Evolutionary conservation across 2,797 vertebrate genomes (phyloP).

Genomic region (Danio kyathit): DNA sequence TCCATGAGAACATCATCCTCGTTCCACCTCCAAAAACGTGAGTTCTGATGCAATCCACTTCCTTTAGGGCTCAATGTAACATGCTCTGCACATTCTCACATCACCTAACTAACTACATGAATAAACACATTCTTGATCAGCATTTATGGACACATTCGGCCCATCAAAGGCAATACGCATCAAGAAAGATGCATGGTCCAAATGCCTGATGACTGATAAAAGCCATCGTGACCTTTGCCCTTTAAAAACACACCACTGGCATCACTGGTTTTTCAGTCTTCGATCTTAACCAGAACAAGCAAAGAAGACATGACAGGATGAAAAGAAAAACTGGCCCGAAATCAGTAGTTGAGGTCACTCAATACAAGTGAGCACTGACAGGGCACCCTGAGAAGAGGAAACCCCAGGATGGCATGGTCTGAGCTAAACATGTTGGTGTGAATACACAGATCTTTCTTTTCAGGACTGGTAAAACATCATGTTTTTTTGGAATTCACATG

Average conservation of each 20-base stretch:
- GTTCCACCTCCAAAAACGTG: conserved; percentile 64
- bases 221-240: conserved; percentile 10
- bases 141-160: conserved; percentile 37
- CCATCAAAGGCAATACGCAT: conserved; percentile 39
- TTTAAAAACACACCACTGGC: conserved; percentile 3
- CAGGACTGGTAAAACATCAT: conserved; percentile 41
- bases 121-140: conserved; percentile 48
- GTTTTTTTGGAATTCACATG: conserved; percentile 37
- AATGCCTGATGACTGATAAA: conserved; percentile 21
- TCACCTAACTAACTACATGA: conserved; percentile 27
- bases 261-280: neutral
- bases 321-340: conserved; percentile 48
- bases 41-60: conserved; percentile 45
- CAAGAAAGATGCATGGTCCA: conserved; percentile 9
- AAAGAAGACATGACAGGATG: conserved; percentile 27
- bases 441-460: conserved; percentile 45
- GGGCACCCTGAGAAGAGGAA: conserved; percentile 80
- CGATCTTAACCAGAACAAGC: conserved; percentile 24
- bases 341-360: conserved; percentile 49
- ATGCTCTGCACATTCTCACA: conserved; percentile 43
- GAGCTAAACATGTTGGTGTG: conserved; percentile 42
- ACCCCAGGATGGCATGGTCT: conserved; percentile 70
- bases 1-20: conserved; percentile 54
- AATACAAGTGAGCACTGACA: conserved; percentile 72
- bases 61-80: conserved; percentile 36